A percentile compares a stretch with the other conserved stretches of the same genome.
phyloP scores from a whole-genome alignment of 2,113 vertebrate genomes.

The Cololabis saira region DNA sequence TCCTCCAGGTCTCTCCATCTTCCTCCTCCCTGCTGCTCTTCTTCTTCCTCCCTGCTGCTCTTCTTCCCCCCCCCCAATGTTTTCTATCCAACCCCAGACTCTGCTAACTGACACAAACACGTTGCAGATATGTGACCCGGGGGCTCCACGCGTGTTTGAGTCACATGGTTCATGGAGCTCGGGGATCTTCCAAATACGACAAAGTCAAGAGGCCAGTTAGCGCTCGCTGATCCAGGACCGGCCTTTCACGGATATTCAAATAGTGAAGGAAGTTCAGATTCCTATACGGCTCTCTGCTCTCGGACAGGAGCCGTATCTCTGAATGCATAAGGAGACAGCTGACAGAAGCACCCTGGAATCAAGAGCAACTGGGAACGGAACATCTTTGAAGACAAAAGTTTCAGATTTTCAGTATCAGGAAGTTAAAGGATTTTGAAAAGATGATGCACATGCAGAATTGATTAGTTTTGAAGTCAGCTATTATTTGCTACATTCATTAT shows the following conservation, averaged over 20 bases:
- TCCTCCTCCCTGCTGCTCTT: too few species aligned
- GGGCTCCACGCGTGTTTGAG: slow-evolving; percentile 40
- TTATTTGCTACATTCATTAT: slow-evolving; percentile 46
- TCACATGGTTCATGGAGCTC: slow-evolving; percentile 32
- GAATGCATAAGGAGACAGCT: slow-evolving; percentile 33
- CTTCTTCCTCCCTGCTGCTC: slow-evolving; percentile 5
- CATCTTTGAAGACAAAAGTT: slow-evolving; percentile 21
- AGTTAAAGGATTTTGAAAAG: slow-evolving; percentile 19
- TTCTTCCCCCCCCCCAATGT: slow-evolving; percentile 26
- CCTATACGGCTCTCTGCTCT: slow-evolving; percentile 31
- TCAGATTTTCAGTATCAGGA: slow-evolving; percentile 31
- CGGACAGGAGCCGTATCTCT: slow-evolving; percentile 26
- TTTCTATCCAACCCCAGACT: slow-evolving; percentile 49
- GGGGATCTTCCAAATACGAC: slow-evolving; percentile 34
- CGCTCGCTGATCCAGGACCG: slow-evolving; percentile 34
- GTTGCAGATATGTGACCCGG: slow-evolving; percentile 31
- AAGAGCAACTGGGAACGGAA: slow-evolving; percentile 48
- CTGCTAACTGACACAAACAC: slow-evolving; percentile 47
- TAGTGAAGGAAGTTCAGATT: slow-evolving; percentile 49
- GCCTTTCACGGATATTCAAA: slow-evolving; percentile 50
- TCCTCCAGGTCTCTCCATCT: too few species aligned
- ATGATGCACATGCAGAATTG: slow-evolving; percentile 29
- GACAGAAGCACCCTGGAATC: slow-evolving; percentile 29
- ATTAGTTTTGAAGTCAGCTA: slow-evolving; percentile 39
- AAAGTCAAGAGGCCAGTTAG: slow-evolving; percentile 42